These are phyloP conservation scores for Lerema accius DNA, from an alignment of 1,140 invertebrate genomes.

Conservation along the genomic window DNA sequence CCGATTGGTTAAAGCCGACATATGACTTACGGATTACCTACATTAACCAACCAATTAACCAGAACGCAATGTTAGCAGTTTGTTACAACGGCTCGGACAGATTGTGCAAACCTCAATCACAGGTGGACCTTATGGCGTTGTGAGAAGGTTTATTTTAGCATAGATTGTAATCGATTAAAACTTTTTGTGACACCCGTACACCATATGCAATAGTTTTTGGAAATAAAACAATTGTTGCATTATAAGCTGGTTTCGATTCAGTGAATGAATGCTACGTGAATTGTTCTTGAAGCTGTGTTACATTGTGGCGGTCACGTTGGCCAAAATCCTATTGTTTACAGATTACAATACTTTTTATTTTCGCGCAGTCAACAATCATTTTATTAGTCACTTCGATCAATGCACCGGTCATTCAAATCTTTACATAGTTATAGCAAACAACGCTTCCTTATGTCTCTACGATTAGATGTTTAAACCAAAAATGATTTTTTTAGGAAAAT, in stretches of 20 bases:
- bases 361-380: not conserved
- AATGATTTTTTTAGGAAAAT: no score
- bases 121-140: not conserved
- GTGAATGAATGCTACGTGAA: conserved; percentile 22
- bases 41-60: conserved; percentile 38
- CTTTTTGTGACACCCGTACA: conserved; percentile 1
- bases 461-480: no score
- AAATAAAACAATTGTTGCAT: conserved; percentile 31
- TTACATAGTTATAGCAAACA: no score
- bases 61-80: conserved; percentile 18
- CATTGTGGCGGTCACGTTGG: conserved; percentile 10
- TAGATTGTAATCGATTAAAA: not conserved
- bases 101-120: conserved; percentile 4
- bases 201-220: conserved; percentile 38
- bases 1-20: conserved; percentile 3
- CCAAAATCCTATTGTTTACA: conserved; percentile 15
- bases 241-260: conserved; percentile 13
- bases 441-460: no score
- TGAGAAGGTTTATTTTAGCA: conserved; percentile 1
- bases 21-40: conserved; percentile 22
- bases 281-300: conserved; percentile 14
- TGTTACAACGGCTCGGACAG: not conserved
- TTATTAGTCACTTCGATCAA: not conserved
- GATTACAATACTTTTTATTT: not conserved
- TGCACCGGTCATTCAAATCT: no score